Evolutionary conservation across 2,113 vertebrate species (phyloP), one percentile per base, ranked within the genome.

Genomic region (Nothobranchius furzeri): DNA sequence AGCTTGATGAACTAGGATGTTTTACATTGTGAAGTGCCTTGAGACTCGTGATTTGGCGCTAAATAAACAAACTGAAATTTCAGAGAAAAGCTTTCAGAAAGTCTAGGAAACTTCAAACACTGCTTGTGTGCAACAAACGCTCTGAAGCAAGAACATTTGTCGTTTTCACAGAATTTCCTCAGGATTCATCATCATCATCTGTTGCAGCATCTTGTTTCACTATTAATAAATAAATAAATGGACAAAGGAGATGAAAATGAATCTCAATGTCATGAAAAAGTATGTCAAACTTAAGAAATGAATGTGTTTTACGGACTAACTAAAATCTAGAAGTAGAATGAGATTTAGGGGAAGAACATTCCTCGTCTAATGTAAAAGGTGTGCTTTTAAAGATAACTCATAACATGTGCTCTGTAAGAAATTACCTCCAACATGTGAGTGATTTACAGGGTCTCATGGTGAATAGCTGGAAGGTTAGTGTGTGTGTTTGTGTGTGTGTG

Each of bases 341-440:
- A 7, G 45, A 61, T 17, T 25, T 66, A n/a, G 10, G 10, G 30
- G 30, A 4, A 30, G 30, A 30, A 37, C 61, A 79, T 73, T 76
- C 71, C 68, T 67, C 3, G 1, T 35, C 30, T 51, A 60, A 62
- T 61, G 57, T 64, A 60, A 64, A 54, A 47, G 60, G 25, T 60
- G 57, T 25, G 17, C 49, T 60, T 61, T 46, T 61, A 47, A 45
- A 60, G 7, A 68, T 68, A 46, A 61, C 50, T 35, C 36, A 25
- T 30, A 53, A 68, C 56, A 56, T 66, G 60, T 70, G 72, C 59
- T 68, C 55, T 76, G 62, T 47, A 70, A 75, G 51, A 78, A 73
- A 70, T 76, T 60, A 67, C 43, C 55, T 56, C 64, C 76, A 70
- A 79, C 85, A 81, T 73, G 57, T 5, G 36, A 62, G 68, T 79